Conservation (phyloP, 30 jellyfish, hydroid and myxozoan species). For the Aurelia aurita complex sp. Pacific region DNA sequence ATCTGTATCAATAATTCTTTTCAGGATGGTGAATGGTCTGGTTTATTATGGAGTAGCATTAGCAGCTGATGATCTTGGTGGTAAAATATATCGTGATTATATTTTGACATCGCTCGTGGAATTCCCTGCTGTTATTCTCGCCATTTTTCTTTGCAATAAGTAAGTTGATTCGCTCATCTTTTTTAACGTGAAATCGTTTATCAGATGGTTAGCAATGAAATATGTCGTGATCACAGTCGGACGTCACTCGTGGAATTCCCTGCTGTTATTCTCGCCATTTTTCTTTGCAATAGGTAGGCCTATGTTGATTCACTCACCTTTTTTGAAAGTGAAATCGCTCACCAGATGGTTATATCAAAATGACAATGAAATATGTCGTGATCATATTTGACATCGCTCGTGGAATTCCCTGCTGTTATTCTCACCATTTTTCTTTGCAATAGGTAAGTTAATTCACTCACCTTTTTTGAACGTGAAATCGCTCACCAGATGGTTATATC, state of each 20-base stretch:
- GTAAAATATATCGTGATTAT: conserved; percentile 57
- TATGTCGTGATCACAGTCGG: too few species aligned
- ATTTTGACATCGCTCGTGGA: conserved; percentile 49
- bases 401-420: conserved; percentile 60
- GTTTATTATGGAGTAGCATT: conserved; percentile 41
- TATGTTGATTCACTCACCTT: neutral
- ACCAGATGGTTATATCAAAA: neutral
- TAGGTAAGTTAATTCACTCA: conserved; percentile 10
- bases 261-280: conserved; percentile 58
- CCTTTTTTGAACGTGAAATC: neutral
- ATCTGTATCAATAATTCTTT: neutral
- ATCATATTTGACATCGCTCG: neutral
- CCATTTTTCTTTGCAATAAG: conserved; percentile 48
- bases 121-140: conserved; percentile 46
- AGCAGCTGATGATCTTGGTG: conserved; percentile 66
- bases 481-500: neutral
- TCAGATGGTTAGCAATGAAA: too few species aligned
- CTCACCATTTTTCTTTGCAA: conserved; percentile 53
- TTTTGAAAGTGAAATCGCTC: neutral
- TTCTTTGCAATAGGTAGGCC: conserved; percentile 35
- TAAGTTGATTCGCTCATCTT: neutral
- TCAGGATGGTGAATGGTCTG: conserved; percentile 45
- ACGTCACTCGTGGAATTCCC: conserved; percentile 38
- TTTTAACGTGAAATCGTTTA: too few species aligned
- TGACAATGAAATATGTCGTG: too few species aligned